Conservation (phyloP, 2,888 invertebrate species). For the Lacanobia oleracea region DNA sequence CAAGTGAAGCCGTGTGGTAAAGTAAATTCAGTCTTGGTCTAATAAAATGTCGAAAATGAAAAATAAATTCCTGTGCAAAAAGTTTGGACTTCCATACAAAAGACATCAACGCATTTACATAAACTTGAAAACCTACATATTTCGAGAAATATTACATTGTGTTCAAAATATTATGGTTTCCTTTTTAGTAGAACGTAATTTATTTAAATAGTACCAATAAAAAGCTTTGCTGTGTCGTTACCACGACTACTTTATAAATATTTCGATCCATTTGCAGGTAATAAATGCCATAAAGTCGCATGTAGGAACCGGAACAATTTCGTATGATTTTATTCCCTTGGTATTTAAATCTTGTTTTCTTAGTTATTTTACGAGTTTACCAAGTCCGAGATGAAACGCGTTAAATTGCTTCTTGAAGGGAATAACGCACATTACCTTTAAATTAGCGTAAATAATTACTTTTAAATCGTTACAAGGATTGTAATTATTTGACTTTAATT, state of each 20-base stretch:
- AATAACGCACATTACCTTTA: constrained; percentile 31
- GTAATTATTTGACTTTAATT: constrained; percentile 19
- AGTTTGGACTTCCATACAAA: constrained; percentile 58
- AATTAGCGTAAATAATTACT: constrained; percentile 37
- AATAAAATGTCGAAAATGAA: not conserved
- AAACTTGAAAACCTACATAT: constrained; percentile 2
- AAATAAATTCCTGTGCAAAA: not conserved
- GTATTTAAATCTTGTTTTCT: constrained; percentile 58
- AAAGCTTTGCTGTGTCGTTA: constrained; percentile 8
- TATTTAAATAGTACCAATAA: constrained; percentile 35
- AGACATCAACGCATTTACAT: constrained; percentile 71
- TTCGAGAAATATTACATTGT: not conserved
- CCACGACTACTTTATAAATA: constrained; percentile 35
- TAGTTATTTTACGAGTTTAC: constrained; percentile 30
- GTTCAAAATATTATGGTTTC: not conserved
- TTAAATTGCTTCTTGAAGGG: constrained; percentile 27
- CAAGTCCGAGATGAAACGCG: constrained; percentile 15
- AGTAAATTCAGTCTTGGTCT: not conserved
- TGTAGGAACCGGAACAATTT: constrained; percentile 59
- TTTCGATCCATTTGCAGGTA: constrained; percentile 28
- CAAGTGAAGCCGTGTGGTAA: too few species aligned
- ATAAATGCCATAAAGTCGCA: constrained; percentile 9
- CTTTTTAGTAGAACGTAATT: constrained; percentile 12
- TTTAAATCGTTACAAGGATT: constrained; percentile 23
- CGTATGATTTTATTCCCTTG: constrained; percentile 56